phyloP scores from a whole-genome alignment of 2,113 vertebrate species.

The Dromiciops gliroides region DNA sequence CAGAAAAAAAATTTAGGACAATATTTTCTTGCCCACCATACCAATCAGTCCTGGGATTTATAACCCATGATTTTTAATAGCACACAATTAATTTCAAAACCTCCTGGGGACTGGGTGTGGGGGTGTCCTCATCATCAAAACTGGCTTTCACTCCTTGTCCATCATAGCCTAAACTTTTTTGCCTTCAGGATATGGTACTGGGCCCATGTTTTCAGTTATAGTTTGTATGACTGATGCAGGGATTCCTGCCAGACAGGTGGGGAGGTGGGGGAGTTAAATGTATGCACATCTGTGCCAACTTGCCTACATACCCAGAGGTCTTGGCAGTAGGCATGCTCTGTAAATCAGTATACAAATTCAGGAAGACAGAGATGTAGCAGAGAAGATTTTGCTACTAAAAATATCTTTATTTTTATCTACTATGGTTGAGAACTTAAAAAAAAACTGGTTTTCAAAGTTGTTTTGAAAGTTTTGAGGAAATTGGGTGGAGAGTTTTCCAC shows the following conservation, averaged over 20 bases:
- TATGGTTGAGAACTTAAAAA: background rate
- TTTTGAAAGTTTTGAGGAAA: slow-evolving; percentile 25
- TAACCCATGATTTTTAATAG: background rate
- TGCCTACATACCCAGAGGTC: background rate
- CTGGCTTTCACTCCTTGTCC: background rate
- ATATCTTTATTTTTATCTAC: background rate
- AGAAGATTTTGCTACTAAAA: background rate
- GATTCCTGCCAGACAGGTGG: background rate
- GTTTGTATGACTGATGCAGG: background rate
- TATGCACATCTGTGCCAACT: background rate
- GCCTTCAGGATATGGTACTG: background rate
- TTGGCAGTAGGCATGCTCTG: background rate
- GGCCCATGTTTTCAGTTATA: background rate
- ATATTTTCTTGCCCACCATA: background rate
- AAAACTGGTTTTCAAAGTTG: background rate
- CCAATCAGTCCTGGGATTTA: background rate
- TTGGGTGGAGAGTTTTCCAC: background rate
- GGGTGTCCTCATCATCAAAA: slow-evolving; percentile 10
- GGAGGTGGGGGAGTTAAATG: background rate
- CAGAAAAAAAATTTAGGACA: background rate
- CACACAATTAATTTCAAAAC: background rate
- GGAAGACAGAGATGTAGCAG: background rate
- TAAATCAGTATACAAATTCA: background rate
- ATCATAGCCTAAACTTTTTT: background rate
- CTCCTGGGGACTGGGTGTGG: background rate